Evolutionary conservation across 2,888 invertebrate genomes (phyloP).

Genomic region (Aplocera efformata): DNA sequence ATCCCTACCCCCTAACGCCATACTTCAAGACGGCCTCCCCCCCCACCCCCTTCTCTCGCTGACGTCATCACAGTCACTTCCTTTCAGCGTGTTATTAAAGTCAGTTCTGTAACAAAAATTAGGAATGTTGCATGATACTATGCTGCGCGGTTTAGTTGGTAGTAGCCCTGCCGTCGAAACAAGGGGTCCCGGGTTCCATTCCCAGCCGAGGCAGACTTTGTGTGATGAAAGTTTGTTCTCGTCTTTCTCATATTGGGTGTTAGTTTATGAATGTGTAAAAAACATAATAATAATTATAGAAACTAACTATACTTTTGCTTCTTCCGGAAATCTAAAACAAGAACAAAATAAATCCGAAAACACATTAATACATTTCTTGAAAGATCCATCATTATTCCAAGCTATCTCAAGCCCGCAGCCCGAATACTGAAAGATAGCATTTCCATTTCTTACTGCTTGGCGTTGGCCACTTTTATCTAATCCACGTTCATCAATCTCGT

Average conservation of each 20-base stretch:
- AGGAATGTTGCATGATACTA: conserved; percentile 24
- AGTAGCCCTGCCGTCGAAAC: too few species aligned
- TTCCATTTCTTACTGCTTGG: conserved; percentile 16
- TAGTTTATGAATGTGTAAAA: too few species aligned
- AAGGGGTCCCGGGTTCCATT: too few species aligned
- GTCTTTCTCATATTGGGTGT: too few species aligned
- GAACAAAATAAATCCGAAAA: too few species aligned
- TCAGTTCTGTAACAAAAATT: conserved; percentile 37
- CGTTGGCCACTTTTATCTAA: conserved; percentile 20
- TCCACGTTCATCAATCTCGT: conserved; percentile 21
- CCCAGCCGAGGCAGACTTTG: too few species aligned
- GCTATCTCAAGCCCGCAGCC: conserved; percentile 13
- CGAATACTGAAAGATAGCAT: conserved; percentile 7
- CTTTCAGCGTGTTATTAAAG: conserved; percentile 40
- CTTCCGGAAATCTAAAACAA: too few species aligned
- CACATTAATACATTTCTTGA: neutral
- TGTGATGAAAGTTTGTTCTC: too few species aligned
- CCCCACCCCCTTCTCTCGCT: conserved; percentile 35
- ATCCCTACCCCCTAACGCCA: conserved; percentile 29
- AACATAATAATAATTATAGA: too few species aligned
- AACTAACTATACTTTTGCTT: too few species aligned
- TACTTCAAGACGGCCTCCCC: conserved; percentile 35
- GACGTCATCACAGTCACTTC: conserved; percentile 61
- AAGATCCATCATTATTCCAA: conserved; percentile 18
- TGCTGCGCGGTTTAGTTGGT: too few species aligned